A percentile compares a stretch with the other conserved stretches of the same genome.
phyloP scores from a whole-genome alignment of 2,888 invertebrate species.

The Polylopha cassiicola region DNA sequence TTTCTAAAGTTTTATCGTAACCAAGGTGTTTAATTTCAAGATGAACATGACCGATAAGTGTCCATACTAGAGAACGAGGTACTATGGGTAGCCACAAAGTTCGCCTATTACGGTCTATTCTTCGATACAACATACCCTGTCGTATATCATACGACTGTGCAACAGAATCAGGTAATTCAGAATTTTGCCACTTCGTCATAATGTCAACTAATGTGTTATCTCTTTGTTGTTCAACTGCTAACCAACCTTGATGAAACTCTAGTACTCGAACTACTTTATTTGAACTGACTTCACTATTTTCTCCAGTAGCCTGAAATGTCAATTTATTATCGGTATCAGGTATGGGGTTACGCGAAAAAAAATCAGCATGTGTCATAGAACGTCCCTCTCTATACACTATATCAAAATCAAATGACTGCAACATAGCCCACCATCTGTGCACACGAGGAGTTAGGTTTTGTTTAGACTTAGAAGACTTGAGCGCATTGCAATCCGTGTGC shows the following conservation, averaged over 20 bases:
- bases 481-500: conserved; percentile 25
- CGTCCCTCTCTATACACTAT: conserved; percentile 25
- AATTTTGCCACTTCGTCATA: background rate
- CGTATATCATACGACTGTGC: conserved; percentile 2
- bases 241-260: conserved; percentile 8
- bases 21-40: conserved; percentile 21
- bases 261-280: conserved; percentile 3
- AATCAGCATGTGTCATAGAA: conserved; percentile 23
- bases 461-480: conserved; percentile 23
- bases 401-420: conserved; percentile 27
- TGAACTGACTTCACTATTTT: background rate
- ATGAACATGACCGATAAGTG: conserved; percentile 21
- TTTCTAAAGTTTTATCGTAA: conserved; percentile 19
- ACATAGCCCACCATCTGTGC: conserved; percentile 25
- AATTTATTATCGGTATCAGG: background rate
- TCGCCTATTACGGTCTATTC: background rate
- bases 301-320: no score
- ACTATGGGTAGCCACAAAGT: conserved; percentile 16
- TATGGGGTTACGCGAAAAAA: conserved; percentile 6
- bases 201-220: background rate
- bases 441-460: conserved; percentile 25
- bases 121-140: conserved; percentile 1
- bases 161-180: background rate
- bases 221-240: conserved; percentile 1
- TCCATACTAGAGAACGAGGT: conserved; percentile 22